phyloP scores from a whole-genome alignment of 2,797 vertebrate genomes.

The Florisuga fusca region DNA sequence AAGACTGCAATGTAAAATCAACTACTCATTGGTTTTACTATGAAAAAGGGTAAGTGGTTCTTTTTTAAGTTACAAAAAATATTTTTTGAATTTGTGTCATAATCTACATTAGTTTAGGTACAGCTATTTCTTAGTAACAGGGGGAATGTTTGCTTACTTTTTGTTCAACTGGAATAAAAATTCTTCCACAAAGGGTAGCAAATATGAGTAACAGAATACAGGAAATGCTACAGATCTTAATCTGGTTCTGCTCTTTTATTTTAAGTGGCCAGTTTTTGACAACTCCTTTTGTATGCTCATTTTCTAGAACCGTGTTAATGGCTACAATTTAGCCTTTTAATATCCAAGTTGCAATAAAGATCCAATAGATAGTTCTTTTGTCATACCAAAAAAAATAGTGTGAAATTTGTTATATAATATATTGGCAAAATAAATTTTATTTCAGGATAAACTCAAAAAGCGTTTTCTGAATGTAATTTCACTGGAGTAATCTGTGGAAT shows the following conservation, averaged over 20 bases:
- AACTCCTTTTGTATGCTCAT: not conserved
- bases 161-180: not conserved
- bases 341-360: not conserved
- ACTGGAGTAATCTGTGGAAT: not conserved
- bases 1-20: conserved; percentile 74
- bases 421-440: not conserved
- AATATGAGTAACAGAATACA: not conserved
- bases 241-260: not conserved
- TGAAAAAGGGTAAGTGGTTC: conserved; percentile 73
- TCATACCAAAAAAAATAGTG: not conserved
- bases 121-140: not conserved
- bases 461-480: not conserved
- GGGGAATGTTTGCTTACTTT: not conserved
- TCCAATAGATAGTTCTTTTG: not conserved
- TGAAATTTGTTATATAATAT: not conserved
- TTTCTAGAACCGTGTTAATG: not conserved
- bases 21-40: conserved; percentile 62
- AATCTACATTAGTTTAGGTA: not conserved
- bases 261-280: not conserved
- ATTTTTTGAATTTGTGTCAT: not conserved
- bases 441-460: not conserved
- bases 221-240: not conserved
- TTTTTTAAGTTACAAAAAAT: not conserved
- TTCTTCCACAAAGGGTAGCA: not conserved
- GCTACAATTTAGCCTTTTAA: not conserved